phyloP scores from a whole-genome alignment of 2,113 vertebrate genomes.

The Platycercus adscitus region DNA sequence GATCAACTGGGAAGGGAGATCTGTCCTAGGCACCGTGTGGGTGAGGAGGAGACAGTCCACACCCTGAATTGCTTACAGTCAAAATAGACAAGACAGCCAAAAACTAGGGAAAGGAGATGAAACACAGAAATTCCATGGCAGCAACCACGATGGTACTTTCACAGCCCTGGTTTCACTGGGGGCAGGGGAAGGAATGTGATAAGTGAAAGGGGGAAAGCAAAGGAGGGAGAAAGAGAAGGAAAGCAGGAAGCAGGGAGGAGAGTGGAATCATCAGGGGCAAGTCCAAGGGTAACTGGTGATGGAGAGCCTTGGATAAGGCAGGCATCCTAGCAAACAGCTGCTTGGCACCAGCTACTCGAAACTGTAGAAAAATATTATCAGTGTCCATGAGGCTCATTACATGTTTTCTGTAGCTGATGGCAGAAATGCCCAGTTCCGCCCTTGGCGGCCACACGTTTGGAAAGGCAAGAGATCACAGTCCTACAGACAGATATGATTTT shows the following conservation, averaged over 20 bases:
- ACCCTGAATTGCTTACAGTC: background rate
- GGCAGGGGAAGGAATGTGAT: background rate
- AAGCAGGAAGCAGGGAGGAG: background rate
- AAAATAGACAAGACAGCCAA: background rate
- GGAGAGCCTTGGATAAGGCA: background rate
- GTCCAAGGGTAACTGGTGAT: accelerated
- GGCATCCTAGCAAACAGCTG: background rate
- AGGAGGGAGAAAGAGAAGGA: background rate
- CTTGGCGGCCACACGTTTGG: background rate
- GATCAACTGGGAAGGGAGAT: background rate
- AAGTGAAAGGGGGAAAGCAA: background rate
- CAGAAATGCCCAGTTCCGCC: background rate
- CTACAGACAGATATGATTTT: background rate
- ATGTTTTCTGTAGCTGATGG: background rate
- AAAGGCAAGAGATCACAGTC: background rate
- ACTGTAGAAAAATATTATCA: background rate
- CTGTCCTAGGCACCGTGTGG: background rate
- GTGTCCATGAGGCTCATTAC: background rate
- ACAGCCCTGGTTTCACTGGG: background rate
- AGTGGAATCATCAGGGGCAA: background rate
- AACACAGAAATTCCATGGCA: background rate
- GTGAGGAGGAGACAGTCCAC: background rate
- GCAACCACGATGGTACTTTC: background rate
- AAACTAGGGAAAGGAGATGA: background rate
- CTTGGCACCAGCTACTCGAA: background rate